Conservation (phyloP, 2,797 vertebrate species). For the Rhabdomys pumilio region DNA sequence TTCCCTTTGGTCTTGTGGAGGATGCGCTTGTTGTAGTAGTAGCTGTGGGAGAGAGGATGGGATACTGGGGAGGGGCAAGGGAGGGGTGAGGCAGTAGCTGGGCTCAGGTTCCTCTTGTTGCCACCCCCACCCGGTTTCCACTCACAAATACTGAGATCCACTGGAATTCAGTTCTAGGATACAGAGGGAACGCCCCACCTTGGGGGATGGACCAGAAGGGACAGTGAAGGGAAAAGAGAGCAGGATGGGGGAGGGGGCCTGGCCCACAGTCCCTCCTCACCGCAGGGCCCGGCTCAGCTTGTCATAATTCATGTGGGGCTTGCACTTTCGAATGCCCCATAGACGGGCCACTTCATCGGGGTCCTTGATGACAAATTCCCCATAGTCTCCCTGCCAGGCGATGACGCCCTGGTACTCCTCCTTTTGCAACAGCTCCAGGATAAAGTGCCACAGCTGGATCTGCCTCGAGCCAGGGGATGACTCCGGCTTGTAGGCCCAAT, state of each 20-base stretch:
- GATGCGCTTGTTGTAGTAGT: constrained; percentile 98
- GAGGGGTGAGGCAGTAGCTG: neutral
- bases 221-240: neutral
- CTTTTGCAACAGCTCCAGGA: constrained; percentile 96
- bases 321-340: constrained; percentile 97
- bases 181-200: neutral
- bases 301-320: constrained; percentile 99
- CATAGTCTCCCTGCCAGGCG: constrained; percentile 97
- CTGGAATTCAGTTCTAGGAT: neutral
- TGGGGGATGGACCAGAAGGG: neutral
- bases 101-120: neutral
- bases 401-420: constrained; percentile 96
- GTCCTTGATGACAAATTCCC: constrained; percentile 98
- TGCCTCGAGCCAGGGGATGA: constrained; percentile 96
- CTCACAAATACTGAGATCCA: neutral
- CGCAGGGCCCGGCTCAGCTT: constrained; percentile 96
- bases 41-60: constrained; percentile 88
- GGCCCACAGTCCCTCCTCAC: constrained; percentile 83
- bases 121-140: neutral
- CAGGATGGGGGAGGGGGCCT: neutral
- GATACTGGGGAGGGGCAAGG: neutral
- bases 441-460: constrained; percentile 98
- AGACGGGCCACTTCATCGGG: constrained; percentile 96
- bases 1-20: constrained; percentile 98
- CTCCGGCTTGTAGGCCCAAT: constrained; percentile 98